Evolutionary conservation across 2,888 invertebrate genomes (phyloP), one percentile per base, ranked within the genome.

Genomic region (Neoaliturus tenellus): DNA sequence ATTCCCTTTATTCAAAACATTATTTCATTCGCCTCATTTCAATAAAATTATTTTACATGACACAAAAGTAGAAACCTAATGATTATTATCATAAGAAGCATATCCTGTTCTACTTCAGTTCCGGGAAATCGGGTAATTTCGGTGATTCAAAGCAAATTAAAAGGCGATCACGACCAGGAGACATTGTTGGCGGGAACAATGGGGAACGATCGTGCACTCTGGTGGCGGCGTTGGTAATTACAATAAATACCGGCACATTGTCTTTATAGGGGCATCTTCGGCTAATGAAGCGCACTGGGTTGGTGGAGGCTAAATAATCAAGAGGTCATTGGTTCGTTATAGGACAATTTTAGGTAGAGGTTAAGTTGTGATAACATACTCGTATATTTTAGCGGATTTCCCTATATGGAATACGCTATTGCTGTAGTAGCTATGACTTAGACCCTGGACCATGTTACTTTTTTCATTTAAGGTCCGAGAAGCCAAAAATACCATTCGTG

Each of bases 121-220:
- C 41, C 71, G 71, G 71, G 71, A 71, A 20, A 41, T 1, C n/a
- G 14, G 71, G 71, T 44, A 75, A 75, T 75, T 75, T 41, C 39
- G 28, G 41, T 44, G 35, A 48, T 44, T 41, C 44, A 25, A 75
- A 75, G 75, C 48, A 75, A 75, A 75, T 75, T 75, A 75, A 75
- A 41, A 23, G 17, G 48, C 48, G 48, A 75, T 75, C 75, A 75
- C 44, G 39, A 75, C n/a, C 23, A n/a, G 48, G 75, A 28, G 75
- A 75, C 75, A 75, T 75, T 75, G 75, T 75, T 69, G 69, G 69
- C 69, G 69, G 69, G n/a, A 75, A 75, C 75, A 75, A 75, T 75
- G 48, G 75, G 25, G n/a, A n/a, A n/a, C n/a, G n/a, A n/a, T 69
- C 69, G 69, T 75, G 75, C 20, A 25, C 48, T 75, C 75, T 25